Evolutionary conservation across 2,113 vertebrate genomes (phyloP).

Genomic region (Dicentrarchus labrax): DNA sequence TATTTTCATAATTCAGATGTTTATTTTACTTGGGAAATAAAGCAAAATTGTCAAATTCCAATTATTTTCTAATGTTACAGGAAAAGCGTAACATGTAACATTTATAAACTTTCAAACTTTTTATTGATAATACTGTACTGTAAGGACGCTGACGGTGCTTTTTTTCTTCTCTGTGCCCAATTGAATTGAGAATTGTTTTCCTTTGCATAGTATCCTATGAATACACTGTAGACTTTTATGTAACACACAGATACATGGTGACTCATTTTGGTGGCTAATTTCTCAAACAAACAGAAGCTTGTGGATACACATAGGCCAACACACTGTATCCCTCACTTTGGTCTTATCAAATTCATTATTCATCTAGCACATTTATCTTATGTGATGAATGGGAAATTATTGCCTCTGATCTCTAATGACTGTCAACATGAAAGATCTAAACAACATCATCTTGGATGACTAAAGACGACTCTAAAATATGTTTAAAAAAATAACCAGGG

Average conservation of each 20-base stretch:
- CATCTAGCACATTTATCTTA: conserved; percentile 39
- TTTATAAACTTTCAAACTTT: background rate
- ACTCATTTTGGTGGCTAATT: background rate
- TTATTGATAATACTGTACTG: background rate
- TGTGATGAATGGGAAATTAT: conserved; percentile 51
- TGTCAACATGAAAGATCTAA: conserved; percentile 60
- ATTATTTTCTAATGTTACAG: background rate
- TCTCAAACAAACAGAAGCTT: background rate
- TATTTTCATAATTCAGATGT: background rate
- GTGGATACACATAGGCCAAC: background rate
- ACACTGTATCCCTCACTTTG: conserved; percentile 17
- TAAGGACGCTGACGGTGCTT: background rate
- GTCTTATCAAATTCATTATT: conserved; percentile 31
- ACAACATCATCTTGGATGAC: conserved; percentile 45
- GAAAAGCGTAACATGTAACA: background rate
- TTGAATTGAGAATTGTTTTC: background rate
- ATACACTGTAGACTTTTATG: background rate
- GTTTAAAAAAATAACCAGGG: conserved; percentile 12
- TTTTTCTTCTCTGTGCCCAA: background rate
- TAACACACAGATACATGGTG: background rate
- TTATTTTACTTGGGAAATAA: background rate
- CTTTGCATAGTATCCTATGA: too few relatives aligned
- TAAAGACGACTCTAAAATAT: conserved; percentile 56
- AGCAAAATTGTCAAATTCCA: background rate
- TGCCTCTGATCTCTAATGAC: conserved; percentile 63